Conservation (phyloP, 2,797 vertebrate species). For the Oreochromis grahami region DNA sequence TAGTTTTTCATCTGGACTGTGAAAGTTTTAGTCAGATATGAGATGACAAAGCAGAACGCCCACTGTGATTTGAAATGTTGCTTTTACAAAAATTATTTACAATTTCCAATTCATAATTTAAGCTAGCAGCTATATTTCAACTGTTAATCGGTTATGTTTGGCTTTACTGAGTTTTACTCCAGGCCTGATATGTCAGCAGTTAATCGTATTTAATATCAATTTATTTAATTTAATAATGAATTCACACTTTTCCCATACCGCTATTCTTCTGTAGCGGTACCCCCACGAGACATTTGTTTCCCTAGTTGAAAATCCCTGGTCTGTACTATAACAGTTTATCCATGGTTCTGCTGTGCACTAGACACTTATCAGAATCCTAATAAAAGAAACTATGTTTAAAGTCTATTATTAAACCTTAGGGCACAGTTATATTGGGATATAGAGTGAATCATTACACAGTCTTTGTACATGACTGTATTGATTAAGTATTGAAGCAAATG, state of each 20-base stretch:
- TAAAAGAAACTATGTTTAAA: neutral
- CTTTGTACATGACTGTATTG: neutral
- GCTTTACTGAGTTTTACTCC: neutral
- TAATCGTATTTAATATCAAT: neutral
- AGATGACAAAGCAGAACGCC: neutral
- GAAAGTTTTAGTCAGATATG: neutral
- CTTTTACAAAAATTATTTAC: neutral
- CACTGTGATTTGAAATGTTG: neutral
- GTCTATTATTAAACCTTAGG: neutral
- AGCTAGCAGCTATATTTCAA: neutral
- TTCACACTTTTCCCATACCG: rapidly evolving
- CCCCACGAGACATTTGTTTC: neutral
- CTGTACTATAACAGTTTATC: neutral
- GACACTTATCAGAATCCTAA: neutral
- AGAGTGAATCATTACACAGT: neutral
- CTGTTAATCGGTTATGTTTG: neutral
- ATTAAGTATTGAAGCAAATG: neutral
- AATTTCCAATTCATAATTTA: neutral
- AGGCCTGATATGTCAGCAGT: neutral
- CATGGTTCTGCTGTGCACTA: neutral
- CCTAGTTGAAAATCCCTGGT: neutral
- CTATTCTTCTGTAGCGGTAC: neutral
- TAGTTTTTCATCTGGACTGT: neutral
- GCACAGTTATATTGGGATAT: neutral
- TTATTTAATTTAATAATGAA: neutral